Conservation (phyloP, 1,140 invertebrate genomes). For the Sminthurides bifidus region DNA sequence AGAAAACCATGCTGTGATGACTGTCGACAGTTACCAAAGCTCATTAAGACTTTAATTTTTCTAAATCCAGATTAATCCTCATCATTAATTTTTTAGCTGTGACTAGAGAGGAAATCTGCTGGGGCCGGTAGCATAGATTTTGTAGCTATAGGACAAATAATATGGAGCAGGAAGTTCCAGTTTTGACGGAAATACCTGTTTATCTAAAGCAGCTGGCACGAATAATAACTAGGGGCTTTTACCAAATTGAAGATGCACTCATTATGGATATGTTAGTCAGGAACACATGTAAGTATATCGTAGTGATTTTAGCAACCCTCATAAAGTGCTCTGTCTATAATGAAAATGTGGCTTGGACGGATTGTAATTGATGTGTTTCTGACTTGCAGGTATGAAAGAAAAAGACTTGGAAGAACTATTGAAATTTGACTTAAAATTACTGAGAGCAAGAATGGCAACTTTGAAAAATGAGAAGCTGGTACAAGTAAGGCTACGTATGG, state of each 20-base stretch:
- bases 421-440: conserved; percentile 89
- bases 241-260: conserved; percentile 80
- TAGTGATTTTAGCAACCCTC: neutral
- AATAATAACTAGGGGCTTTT: conserved; percentile 82
- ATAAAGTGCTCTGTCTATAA: conserved; percentile 12
- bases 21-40: too few species aligned
- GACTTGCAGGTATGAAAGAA: conserved; percentile 72
- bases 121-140: too few species aligned
- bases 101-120: too few species aligned
- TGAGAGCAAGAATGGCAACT: conserved; percentile 70
- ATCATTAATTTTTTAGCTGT: too few species aligned
- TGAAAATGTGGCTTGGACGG: neutral
- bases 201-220: conserved; percentile 80
- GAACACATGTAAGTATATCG: conserved; percentile 61
- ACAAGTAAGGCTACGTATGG: conserved; percentile 82
- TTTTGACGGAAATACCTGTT: conserved; percentile 70
- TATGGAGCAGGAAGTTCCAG: conserved; percentile 43
- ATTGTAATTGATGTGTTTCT: neutral
- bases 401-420: conserved; percentile 87
- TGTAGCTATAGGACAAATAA: too few species aligned
- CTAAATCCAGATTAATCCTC: too few species aligned
- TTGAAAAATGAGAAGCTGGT: conserved; percentile 88
- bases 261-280: conserved; percentile 90
- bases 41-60: too few species aligned
- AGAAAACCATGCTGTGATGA: too few species aligned